These are phyloP conservation scores for Nemurella pictetii DNA, from an alignment of 2,888 invertebrate genomes.

Conservation along the genomic window DNA sequence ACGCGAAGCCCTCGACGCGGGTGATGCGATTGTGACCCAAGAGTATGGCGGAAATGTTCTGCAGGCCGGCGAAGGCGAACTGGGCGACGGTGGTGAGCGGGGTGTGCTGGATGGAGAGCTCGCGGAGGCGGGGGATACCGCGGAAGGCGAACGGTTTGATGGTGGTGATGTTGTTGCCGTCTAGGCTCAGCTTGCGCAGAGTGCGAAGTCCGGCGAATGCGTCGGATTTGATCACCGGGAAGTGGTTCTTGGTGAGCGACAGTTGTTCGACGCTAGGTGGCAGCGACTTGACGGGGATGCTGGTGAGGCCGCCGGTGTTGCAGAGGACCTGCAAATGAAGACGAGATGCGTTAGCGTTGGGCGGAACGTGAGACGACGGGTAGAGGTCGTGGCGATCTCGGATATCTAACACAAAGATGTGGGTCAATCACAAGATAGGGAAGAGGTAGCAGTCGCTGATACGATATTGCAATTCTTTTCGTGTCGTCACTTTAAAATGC, in stretches of 20 bases:
- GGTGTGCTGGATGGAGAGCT: constrained; percentile 84
- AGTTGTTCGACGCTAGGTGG: constrained; percentile 81
- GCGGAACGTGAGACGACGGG: too few species aligned
- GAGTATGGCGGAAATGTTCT: constrained; percentile 74
- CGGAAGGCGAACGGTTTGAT: constrained; percentile 86
- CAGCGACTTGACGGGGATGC: constrained; percentile 75
- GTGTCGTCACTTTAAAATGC: too few species aligned
- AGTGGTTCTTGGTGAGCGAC: constrained; percentile 82
- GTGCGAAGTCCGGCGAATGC: constrained; percentile 81
- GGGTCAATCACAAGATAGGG: too few species aligned
- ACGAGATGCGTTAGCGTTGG: not conserved
- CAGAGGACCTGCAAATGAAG: constrained; percentile 72
- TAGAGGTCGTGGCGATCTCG: too few species aligned
- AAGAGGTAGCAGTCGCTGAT: too few species aligned
- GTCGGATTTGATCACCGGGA: constrained; percentile 78
- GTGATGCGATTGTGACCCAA: constrained; percentile 71
- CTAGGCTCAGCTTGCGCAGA: constrained; percentile 79
- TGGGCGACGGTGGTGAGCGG: constrained; percentile 78
- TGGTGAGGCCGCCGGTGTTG: constrained; percentile 80
- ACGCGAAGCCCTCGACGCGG: constrained; percentile 71
- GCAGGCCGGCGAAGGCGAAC: constrained; percentile 82
- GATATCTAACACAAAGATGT: too few species aligned
- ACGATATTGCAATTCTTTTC: too few species aligned
- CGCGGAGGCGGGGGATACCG: constrained; percentile 69
- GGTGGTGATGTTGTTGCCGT: constrained; percentile 82